A percentile compares a stretch with the other conserved stretches of the same genome.
phyloP scores from a whole-genome alignment of 2,888 invertebrate species.

The Oeneis ivallda region DNA sequence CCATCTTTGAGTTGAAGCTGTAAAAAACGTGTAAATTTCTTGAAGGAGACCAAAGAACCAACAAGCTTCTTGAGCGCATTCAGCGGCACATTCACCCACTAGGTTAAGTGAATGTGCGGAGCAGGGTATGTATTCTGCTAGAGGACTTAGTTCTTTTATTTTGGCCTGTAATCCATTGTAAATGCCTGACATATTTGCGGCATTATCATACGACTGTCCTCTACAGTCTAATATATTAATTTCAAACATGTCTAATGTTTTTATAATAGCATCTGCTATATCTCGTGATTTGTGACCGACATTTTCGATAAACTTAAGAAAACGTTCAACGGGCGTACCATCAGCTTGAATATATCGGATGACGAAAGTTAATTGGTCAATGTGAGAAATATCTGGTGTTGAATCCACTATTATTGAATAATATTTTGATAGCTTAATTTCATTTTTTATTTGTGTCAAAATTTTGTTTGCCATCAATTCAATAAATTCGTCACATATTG shows the following conservation, averaged over 20 bases:
- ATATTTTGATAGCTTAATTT: no score
- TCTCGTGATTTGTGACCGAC: no score
- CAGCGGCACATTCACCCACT: background rate
- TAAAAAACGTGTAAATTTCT: conserved; percentile 1
- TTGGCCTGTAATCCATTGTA: background rate
- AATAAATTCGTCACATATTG: no score
- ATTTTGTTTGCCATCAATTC: no score
- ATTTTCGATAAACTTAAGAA: no score
- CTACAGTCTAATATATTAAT: background rate
- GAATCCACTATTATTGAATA: no score
- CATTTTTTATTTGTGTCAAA: no score
- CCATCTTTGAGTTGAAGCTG: background rate
- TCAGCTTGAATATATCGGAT: no score
- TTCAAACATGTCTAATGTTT: background rate
- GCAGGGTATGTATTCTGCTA: background rate
- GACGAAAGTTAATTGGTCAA: no score
- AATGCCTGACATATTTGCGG: conserved; percentile 1
- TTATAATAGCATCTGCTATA: no score
- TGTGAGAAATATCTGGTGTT: no score
- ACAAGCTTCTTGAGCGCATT: background rate
- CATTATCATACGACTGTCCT: conserved; percentile 1
- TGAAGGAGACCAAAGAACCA: background rate
- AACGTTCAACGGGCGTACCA: no score
- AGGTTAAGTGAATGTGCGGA: conserved; percentile 1
- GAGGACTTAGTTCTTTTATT: background rate